Percentiles rank a stretch among this genome's conserved stretches.
These are phyloP conservation scores for Hafferia zeledoni DNA, from an alignment of 2,797 vertebrate species.

Conservation along the genomic window DNA sequence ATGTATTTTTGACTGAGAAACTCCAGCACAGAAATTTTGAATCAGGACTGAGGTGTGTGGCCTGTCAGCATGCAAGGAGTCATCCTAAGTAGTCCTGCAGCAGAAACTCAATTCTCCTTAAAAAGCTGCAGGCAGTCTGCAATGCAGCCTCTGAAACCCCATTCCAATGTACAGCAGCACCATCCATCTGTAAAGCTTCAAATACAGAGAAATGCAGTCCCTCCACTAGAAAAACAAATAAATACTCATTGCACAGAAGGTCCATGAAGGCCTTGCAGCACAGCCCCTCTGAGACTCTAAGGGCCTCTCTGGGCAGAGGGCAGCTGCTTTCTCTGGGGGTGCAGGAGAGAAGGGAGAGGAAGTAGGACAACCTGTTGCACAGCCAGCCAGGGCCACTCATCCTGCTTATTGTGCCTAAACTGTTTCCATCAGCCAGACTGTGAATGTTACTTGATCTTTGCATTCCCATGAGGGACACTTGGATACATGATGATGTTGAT, in stretches of 20 bases:
- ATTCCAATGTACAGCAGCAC: neutral
- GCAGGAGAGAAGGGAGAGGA: neutral
- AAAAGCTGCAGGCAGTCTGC: neutral
- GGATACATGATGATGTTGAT: neutral
- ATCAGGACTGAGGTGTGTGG: neutral
- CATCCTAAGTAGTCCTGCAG: neutral
- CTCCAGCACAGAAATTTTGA: neutral
- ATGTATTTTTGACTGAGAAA: neutral
- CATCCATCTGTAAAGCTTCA: neutral
- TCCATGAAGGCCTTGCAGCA: neutral
- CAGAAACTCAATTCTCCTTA: neutral
- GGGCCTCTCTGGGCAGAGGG: neutral
- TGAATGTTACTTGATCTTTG: neutral
- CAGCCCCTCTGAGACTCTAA: neutral
- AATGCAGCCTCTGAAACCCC: neutral
- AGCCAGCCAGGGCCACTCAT: neutral
- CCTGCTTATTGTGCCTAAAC: neutral
- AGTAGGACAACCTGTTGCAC: neutral
- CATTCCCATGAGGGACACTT: fast-evolving
- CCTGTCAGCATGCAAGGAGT: neutral
- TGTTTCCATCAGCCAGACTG: neutral
- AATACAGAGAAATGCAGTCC: neutral
- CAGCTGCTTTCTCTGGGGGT: neutral
- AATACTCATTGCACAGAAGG: neutral
- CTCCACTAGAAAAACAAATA: neutral